These are phyloP conservation scores for Caprella mutica DNA, from an alignment of 2,888 invertebrate genomes.

Conservation along the genomic window DNA sequence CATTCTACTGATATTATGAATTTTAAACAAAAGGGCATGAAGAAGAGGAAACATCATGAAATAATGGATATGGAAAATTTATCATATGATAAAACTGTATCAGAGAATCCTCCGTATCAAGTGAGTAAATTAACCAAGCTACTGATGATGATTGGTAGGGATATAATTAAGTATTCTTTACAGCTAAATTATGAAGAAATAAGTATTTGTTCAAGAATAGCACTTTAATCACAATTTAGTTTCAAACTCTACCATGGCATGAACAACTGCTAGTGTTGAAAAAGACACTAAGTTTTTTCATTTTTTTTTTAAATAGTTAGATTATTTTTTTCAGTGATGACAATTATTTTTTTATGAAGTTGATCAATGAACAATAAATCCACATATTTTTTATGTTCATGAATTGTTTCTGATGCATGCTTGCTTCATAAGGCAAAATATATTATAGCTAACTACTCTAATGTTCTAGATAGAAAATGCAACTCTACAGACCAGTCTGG, in stretches of 20 bases:
- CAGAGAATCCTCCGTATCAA: too few species aligned
- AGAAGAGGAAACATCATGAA: too few species aligned
- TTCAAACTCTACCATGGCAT: not conserved
- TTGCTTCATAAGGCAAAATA: not conserved
- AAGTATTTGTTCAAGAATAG: not conserved
- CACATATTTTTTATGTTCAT: too few species aligned
- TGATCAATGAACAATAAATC: too few species aligned
- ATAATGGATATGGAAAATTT: too few species aligned
- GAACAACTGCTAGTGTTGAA: not conserved
- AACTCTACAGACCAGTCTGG: conserved; percentile 17
- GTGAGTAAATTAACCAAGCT: too few species aligned
- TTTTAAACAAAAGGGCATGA: too few species aligned
- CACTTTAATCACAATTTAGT: not conserved
- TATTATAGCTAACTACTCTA: not conserved
- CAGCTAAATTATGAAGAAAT: too few species aligned
- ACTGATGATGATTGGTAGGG: too few species aligned
- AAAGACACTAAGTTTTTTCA: not conserved
- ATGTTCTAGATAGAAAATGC: conserved; percentile 7
- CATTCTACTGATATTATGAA: too few species aligned
- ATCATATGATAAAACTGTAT: too few species aligned
- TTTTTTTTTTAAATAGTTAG: not conserved
- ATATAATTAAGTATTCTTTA: too few species aligned
- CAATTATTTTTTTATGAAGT: not conserved
- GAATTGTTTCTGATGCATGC: not conserved
- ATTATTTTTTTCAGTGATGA: not conserved